Evolutionary conservation across 2,888 invertebrate genomes (phyloP).

Genomic region (Eupithecia subfuscata): DNA sequence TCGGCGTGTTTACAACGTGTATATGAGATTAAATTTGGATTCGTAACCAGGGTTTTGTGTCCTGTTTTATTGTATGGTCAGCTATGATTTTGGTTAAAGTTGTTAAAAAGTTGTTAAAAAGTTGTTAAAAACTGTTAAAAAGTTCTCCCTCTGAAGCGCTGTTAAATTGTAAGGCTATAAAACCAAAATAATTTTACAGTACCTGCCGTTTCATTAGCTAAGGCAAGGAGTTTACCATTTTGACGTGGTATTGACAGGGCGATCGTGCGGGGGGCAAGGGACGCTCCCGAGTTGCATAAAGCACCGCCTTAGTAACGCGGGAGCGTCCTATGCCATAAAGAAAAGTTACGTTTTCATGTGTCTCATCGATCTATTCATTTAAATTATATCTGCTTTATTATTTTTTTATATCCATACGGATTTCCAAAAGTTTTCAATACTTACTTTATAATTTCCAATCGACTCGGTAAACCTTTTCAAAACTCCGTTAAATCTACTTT

Average conservation of each 20-base stretch:
- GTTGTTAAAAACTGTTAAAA: background rate
- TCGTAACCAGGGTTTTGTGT: slow-evolving; percentile 24
- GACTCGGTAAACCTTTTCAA: background rate
- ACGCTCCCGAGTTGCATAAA: no score
- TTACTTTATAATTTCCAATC: background rate
- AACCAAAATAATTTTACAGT: background rate
- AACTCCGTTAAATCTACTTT: background rate
- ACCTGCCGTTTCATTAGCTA: background rate
- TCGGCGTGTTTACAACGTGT: slow-evolving; percentile 69
- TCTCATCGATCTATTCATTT: background rate
- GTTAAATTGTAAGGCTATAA: background rate
- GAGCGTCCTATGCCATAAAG: no score
- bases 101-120: background rate
- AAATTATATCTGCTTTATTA: background rate
- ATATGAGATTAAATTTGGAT: slow-evolving; percentile 69
- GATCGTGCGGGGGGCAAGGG: no score
- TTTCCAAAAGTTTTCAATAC: background rate
- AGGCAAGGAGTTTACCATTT: background rate
- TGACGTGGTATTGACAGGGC: no score
- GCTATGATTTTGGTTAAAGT: background rate
- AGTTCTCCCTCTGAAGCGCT: background rate
- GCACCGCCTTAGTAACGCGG: no score
- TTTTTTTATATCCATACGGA: background rate
- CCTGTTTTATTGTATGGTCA: slow-evolving; percentile 19
- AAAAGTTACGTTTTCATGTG: background rate